Base-by-base conservation (phyloP, 2,113 vertebrate genomes). In the Sphyrna mokarran region DNA sequence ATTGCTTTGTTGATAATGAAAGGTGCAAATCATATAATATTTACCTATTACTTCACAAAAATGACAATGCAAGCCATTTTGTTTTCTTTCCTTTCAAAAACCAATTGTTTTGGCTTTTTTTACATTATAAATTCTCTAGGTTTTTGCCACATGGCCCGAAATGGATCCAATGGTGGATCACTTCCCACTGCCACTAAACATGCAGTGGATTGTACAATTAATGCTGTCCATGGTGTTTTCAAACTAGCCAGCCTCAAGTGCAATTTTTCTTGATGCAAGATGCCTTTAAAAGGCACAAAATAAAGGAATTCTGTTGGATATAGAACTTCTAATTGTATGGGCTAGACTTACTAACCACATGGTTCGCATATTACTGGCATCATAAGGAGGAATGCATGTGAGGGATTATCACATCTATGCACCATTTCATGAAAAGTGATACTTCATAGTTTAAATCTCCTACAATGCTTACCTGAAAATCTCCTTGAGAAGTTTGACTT, bases 401-500 rank as follows among this genome's bases (percentile, higher is more conserved):
- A 58, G 11, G 14, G 29, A 61, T 90, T 54, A 61, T 54, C 61
- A 9, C 3, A 14, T 33, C 29, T 14, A 61, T 29, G n/a, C 13
- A 22, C 23, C 22, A 54, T 61, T 14, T 29, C 87, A 58, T 10
- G 48, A 48, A 29, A 33, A 33, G n/a, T 37, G 22, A 43, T 69
- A 68, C 66, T 43, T 20, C 63, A 69, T 4, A 26, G 29, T 90
- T 58, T 16, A 43, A 94, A 43, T 37, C 43, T 68, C 22, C 66
- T 2, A n/a, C 13, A 95, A 22, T 23, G 89, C 86, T 96, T 98
- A 99, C 99, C 99, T 99, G 98, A 99, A 99, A 96, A 99, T 99
- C 97, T 99, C 99, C 96, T 99, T 99, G 66, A 99, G 96, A 96
- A 99, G 98, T 96, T 99, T 99, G 43, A 99, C 99, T 97, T 99